These are phyloP conservation scores for Ditula angustiorana DNA, from an alignment of 2,888 invertebrate genomes.

Conservation along the genomic window DNA sequence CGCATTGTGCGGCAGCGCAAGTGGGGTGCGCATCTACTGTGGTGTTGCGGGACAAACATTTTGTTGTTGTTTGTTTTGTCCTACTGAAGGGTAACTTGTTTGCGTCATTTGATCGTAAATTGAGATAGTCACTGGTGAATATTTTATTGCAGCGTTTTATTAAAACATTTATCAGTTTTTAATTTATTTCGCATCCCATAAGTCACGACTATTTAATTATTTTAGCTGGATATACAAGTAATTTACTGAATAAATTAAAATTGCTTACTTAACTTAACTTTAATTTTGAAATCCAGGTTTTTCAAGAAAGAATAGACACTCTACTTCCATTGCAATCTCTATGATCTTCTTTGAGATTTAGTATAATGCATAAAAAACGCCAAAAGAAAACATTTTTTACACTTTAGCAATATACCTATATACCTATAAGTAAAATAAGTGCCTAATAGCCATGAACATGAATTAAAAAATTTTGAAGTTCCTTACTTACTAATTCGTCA, in stretches of 20 bases:
- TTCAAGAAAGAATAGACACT: constrained; percentile 53
- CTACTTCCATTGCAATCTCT: constrained; percentile 61
- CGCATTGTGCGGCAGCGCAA: constrained; percentile 68
- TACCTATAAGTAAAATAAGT: too few species aligned
- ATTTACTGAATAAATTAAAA: background rate
- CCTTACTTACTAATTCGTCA: background rate
- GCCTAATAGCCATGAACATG: too few species aligned
- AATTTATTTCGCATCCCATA: background rate
- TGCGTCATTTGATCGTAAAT: constrained; percentile 38
- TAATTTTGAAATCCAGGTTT: background rate
- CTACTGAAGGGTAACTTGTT: constrained; percentile 43
- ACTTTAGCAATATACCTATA: constrained; percentile 74
- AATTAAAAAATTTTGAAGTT: background rate
- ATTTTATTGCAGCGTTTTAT: constrained; percentile 8
- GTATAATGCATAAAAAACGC: constrained; percentile 77
- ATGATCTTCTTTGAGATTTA: constrained; percentile 58
- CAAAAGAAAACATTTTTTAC: constrained; percentile 72
- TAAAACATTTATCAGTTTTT: background rate
- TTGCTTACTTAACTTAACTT: too few species aligned
- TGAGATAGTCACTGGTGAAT: constrained; percentile 12
- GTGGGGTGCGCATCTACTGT: constrained; percentile 58
- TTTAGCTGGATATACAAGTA: background rate
- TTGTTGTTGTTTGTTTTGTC: constrained; percentile 51
- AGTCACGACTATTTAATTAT: background rate
- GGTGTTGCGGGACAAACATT: constrained; percentile 49